Base-by-base conservation (phyloP, 2,113 vertebrate species). In the Butorides virescens region DNA sequence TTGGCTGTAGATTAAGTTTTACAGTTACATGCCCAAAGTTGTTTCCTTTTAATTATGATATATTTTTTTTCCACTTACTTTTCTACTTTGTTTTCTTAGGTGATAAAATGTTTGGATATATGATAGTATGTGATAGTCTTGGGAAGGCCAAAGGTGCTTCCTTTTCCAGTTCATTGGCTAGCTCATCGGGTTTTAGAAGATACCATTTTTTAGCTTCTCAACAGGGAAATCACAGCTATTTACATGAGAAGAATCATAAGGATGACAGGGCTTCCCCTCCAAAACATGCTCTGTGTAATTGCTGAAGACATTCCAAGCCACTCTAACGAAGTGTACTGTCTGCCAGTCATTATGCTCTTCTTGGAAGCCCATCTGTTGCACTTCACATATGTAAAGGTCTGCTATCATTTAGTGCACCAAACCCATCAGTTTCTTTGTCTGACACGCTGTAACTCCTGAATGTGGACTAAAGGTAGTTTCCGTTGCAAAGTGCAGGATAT, bases 311-410 rank as follows among this genome's bases (percentile, higher is more conserved):
- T 93, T 93, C 90, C 94, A 95, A 96, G 86, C 95, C 88, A 44
- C 73, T 86, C 88, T 94, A 95, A 97, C 44, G 16, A 93, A 92
- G 92, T 82, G 93, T 81, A 46, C 93, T 96, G 93, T 91, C 97
- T 97, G 97, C 93, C 95, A 96, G 94, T 95, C 96, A 92, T 92
- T 93, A 29, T 95, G 96, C 96, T 96, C 90, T 79, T 92, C 96
- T 92, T 95, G 90, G 68, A 93, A 74, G 93, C 68, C 94, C 97
- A 95, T 97, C 97, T 97, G 96, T 95, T 97, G 94, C 94, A 93
- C 90, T 92, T 97, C 97, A 96, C 65, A 95, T 66, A 92, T 42
- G 44, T 72, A 86, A 95, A 95, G 96, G 82, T 95, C 90, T 96
- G 83, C 82, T 80, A 74, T 92, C 75, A 79, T 70, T 93, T 94